A percentile compares a stretch with the other conserved stretches of the same genome.
These are phyloP conservation scores for Osmerus mordax DNA, from an alignment of 2,113 vertebrate species.

Conservation along the genomic window DNA sequence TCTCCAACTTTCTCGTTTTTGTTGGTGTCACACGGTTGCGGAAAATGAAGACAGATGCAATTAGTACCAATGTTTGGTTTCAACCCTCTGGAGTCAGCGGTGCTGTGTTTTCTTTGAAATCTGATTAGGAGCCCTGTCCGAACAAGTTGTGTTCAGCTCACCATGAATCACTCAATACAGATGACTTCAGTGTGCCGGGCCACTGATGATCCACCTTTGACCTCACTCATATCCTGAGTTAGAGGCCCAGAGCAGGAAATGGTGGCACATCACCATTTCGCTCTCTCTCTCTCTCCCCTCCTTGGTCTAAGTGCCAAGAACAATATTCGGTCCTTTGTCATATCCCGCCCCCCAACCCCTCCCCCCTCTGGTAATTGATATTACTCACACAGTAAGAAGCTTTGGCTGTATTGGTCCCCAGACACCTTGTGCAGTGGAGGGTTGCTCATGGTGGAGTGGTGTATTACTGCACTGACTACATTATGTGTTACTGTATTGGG, in stretches of 20 bases:
- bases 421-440: constrained; percentile 47
- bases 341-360: constrained; percentile 26
- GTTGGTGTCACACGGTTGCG: constrained; percentile 54
- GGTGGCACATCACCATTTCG: constrained; percentile 59
- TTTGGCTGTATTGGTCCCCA: constrained; percentile 57
- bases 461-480: constrained; percentile 57
- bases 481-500: constrained; percentile 53
- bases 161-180: constrained; percentile 52
- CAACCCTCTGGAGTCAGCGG: constrained; percentile 50
- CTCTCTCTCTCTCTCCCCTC: constrained; percentile 44
- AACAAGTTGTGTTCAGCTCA: constrained; percentile 61
- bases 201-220: constrained; percentile 60
- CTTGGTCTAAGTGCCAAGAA: constrained; percentile 57
- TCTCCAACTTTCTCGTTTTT: constrained; percentile 53
- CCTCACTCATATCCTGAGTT: constrained; percentile 50
- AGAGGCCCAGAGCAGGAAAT: constrained; percentile 53
- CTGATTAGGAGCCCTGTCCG: constrained; percentile 61
- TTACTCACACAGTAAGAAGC: constrained; percentile 34
- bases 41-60: constrained; percentile 69
- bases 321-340: constrained; percentile 54
- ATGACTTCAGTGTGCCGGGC: constrained; percentile 56
- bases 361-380: constrained; percentile 40
- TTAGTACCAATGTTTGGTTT: constrained; percentile 61
- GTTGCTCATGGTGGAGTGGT: constrained; percentile 55
- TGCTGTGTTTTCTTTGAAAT: constrained; percentile 69